phyloP scores from a whole-genome alignment of 2,113 vertebrate species.

The Neomonachus schauinslandi region DNA sequence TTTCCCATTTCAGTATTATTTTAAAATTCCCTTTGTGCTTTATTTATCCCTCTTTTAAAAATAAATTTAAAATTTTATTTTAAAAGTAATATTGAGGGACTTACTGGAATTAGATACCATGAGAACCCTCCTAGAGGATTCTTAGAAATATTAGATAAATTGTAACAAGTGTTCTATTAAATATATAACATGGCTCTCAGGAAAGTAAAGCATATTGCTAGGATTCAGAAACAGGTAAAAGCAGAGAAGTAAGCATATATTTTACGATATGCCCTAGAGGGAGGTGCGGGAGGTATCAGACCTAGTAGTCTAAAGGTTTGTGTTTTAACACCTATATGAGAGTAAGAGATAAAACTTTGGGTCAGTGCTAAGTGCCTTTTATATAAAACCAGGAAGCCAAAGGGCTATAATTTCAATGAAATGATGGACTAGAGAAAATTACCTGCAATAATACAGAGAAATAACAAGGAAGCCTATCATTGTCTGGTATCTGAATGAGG shows the following conservation, averaged over 20 bases:
- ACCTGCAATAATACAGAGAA: background rate
- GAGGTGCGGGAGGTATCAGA: background rate
- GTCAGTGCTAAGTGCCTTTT: background rate
- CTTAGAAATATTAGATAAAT: conserved; percentile 28
- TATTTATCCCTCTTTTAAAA: background rate
- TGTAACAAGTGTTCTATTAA: background rate
- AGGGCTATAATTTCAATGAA: background rate
- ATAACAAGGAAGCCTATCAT: background rate
- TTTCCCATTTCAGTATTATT: background rate
- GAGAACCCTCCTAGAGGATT: background rate
- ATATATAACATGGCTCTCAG: background rate
- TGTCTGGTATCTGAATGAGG: background rate
- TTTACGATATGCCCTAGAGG: background rate
- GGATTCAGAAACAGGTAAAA: background rate
- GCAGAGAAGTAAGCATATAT: background rate
- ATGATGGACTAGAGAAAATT: background rate
- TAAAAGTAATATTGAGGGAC: background rate
- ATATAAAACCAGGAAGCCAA: background rate
- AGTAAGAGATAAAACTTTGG: background rate
- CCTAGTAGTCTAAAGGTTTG: background rate
- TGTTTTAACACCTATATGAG: background rate
- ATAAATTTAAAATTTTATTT: background rate
- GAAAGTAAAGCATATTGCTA: background rate
- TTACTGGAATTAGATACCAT: background rate
- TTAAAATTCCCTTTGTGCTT: conserved; percentile 1